Evolutionary conservation across 2,113 vertebrate genomes (phyloP).

Genomic region (Leptobrachium ailaonicum): DNA sequence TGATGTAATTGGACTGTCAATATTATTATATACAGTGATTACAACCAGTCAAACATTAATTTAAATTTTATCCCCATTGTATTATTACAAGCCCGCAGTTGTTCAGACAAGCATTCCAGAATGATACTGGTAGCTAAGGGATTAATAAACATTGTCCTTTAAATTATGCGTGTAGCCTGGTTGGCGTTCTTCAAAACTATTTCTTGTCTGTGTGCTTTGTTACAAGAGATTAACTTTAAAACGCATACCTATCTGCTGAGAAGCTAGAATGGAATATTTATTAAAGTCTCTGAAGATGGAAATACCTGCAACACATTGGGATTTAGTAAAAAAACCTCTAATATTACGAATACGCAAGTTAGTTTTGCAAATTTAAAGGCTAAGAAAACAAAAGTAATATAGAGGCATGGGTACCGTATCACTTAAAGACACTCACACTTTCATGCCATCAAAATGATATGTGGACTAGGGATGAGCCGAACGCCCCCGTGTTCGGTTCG

Average conservation of each 20-base stretch:
- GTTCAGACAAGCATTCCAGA: constrained; percentile 32
- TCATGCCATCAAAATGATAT: no score
- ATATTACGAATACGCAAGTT: no score
- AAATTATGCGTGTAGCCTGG: constrained; percentile 8
- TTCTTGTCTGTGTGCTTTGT: constrained; percentile 1
- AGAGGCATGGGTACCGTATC: no score
- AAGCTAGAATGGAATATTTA: constrained; percentile 1
- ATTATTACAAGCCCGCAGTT: constrained; percentile 18
- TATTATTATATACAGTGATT: constrained; percentile 35
- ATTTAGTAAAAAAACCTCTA: no score
- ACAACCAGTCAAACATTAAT: constrained; percentile 23
- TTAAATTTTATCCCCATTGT: constrained; percentile 37
- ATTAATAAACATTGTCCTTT: constrained; percentile 39
- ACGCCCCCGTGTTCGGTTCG: no score
- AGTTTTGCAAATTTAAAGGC: no score
- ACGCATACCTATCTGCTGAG: constrained; percentile 8
- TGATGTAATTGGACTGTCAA: constrained; percentile 31
- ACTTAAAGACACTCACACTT: no score
- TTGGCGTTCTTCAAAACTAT: constrained; percentile 2
- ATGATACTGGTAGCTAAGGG: constrained; percentile 29
- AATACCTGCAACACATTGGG: neutral
- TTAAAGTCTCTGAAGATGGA: neutral
- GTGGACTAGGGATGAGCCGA: no score
- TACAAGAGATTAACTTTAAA: constrained; percentile 22
- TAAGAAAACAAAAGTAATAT: no score